Percentiles rank a stretch among this genome's conserved stretches.
These are phyloP conservation scores for Sebastes taczanowskii DNA, from an alignment of 2,797 vertebrate species.

Conservation along the genomic window DNA sequence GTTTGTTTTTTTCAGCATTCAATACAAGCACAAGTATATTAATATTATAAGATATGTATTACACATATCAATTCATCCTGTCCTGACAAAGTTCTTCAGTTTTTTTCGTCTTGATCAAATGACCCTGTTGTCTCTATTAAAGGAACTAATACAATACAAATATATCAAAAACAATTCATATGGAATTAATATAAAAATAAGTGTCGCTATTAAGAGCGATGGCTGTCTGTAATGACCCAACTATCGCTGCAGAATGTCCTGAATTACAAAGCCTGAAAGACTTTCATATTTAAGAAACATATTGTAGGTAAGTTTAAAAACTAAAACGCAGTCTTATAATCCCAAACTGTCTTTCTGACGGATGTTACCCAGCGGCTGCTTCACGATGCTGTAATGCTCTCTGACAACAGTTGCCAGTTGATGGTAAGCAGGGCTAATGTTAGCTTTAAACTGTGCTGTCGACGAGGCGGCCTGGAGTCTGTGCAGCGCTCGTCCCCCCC, in stretches of 20 bases:
- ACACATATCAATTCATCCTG: too few species aligned
- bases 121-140: not conserved
- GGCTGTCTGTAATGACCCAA: not conserved
- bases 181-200: not conserved
- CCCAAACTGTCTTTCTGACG: not conserved
- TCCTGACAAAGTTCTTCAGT: too few species aligned
- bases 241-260: not conserved
- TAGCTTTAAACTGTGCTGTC: not conserved
- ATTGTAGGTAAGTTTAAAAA: not conserved
- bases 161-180: not conserved
- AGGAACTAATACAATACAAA: not conserved
- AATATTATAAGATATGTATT: too few species aligned
- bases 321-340: not conserved
- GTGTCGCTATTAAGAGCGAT: not conserved
- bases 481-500: not conserved
- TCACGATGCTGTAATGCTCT: conserved; percentile 2
- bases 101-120: not conserved
- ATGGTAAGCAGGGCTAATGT: conserved; percentile 7
- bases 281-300: not conserved
- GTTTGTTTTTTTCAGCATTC: too few species aligned
- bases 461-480: conserved; percentile 6
- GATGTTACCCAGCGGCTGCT: not conserved
- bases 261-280: not conserved
- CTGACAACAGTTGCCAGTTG: conserved; percentile 9
- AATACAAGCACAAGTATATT: too few species aligned